Conservation (phyloP, 2,888 invertebrate genomes). For the Antitype chi region DNA sequence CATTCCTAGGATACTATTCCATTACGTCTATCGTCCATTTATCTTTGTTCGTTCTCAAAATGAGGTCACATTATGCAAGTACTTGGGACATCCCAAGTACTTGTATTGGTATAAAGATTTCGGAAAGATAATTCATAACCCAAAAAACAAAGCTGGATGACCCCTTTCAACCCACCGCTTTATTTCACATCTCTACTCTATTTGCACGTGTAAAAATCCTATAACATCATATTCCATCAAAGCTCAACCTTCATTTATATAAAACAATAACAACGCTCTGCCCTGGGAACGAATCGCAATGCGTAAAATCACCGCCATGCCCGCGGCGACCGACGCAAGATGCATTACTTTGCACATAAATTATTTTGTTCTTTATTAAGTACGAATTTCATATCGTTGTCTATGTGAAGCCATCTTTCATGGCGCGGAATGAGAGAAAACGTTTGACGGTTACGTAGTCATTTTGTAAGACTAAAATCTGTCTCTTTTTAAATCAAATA, state of each 20-base stretch:
- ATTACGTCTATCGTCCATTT: too few species aligned
- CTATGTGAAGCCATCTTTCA: slow-evolving; percentile 29
- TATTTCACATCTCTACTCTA: background rate
- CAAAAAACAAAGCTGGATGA: background rate
- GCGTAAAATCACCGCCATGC: slow-evolving; percentile 59
- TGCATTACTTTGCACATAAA: slow-evolving; percentile 64
- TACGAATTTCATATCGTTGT: slow-evolving; percentile 40
- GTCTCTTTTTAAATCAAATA: too few species aligned
- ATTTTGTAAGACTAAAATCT: background rate
- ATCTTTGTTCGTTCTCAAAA: too few species aligned
- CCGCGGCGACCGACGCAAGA: slow-evolving; percentile 58
- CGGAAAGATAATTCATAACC: background rate
- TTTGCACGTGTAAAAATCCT: background rate
- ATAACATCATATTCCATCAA: slow-evolving; percentile 3
- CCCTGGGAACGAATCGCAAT: slow-evolving; percentile 50
- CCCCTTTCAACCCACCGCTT: background rate
- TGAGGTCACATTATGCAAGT: too few species aligned
- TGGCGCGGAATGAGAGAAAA: background rate
- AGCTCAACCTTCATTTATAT: slow-evolving; percentile 31
- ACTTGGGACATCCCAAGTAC: too few species aligned
- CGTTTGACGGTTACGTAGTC: background rate
- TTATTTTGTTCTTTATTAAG: slow-evolving; percentile 54
- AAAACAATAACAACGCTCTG: slow-evolving; percentile 48
- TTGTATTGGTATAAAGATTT: too few species aligned
- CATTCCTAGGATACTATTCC: too few species aligned